Evolutionary conservation across 2,888 invertebrate species (phyloP), one percentile per base, ranked within the genome.

Genomic region (Drosophila mulleri): DNA sequence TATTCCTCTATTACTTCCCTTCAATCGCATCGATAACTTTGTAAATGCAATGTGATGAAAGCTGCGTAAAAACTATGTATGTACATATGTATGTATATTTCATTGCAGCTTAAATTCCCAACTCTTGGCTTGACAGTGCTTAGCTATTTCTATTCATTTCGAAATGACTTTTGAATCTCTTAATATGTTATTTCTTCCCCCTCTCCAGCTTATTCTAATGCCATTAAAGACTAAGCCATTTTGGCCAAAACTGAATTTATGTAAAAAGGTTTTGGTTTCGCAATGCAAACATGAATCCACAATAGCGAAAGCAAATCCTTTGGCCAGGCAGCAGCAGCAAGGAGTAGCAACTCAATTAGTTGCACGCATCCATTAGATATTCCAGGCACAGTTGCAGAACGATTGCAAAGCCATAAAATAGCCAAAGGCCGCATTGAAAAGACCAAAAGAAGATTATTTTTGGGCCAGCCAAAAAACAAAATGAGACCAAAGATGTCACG

Each of bases 341-440:
- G 74, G 47, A 70, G 67, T 6, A 54, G 75, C 82, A 83, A 88
- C 83, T 86, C 86, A 88, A 86, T 88, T 86, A 86, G 83, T 83
- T 82, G 83, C 88, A 85, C 79, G 86, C 85, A 82, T 82, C 86
- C 88, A 88, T 88, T 88, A 77, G 80, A 75, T 83, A 86, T 86
- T 86, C 85, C 82, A 72, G 73, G 78, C 85, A 86, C 85, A 86
- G 72, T 75, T 71, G 65, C 80, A 83, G 83, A 82, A 87, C 87
- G 87, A 83, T 83, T 83, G 86, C 84, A 83, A 88, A 88, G 77
- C 88, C 83, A 83, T 85, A 86, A 83, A 86, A 86, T 86, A 82
- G 88, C 88, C 83, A 76, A 86, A 73, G 88, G 86, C 88, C 88
- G 74, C 72, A 76, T 79, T 83, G 79, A 63, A 77, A 73, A 75